A percentile compares a stretch with the other conserved stretches of the same genome.
Evolutionary conservation across 1,140 invertebrate genomes (phyloP).

Genomic region (Pteromalus puparum): DNA sequence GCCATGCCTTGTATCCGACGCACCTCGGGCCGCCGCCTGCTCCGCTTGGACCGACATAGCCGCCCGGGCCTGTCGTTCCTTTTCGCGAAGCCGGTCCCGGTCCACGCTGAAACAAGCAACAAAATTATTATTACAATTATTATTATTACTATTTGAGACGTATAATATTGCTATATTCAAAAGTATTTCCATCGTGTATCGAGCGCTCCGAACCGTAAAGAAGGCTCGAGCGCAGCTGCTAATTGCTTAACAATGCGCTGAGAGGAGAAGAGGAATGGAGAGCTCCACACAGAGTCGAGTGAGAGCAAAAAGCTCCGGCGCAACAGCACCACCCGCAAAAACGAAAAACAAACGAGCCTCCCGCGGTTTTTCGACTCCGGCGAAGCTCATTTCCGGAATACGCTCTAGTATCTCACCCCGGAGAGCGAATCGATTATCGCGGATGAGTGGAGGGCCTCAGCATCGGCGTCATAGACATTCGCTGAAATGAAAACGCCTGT

Average conservation of each 20-base stretch:
- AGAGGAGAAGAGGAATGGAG: not conserved
- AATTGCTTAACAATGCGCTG: not conserved
- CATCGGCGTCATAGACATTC: no score
- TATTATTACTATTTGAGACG: not conserved
- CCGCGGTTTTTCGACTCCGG: constrained; percentile 7
- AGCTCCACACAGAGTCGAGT: no score
- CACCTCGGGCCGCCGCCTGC: constrained; percentile 75
- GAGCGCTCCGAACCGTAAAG: not conserved
- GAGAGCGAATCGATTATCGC: constrained; percentile 26
- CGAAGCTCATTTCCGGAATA: constrained; percentile 31
- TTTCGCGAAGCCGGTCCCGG: constrained; percentile 83
- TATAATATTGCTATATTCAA: not conserved
- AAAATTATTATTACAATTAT: not conserved
- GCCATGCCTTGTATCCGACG: constrained; percentile 79
- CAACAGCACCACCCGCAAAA: not conserved
- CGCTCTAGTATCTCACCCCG: not conserved
- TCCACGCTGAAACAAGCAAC: constrained; percentile 79
- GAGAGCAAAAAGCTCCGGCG: not conserved
- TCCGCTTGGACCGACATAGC: constrained; percentile 82
- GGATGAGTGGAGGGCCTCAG: not conserved
- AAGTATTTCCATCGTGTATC: no score
- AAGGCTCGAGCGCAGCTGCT: not conserved
- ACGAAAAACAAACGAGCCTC: not conserved
- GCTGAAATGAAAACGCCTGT: no score
- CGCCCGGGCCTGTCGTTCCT: constrained; percentile 82